Conservation (phyloP, 1,140 invertebrate genomes). For the Sycobia sp. region DNA sequence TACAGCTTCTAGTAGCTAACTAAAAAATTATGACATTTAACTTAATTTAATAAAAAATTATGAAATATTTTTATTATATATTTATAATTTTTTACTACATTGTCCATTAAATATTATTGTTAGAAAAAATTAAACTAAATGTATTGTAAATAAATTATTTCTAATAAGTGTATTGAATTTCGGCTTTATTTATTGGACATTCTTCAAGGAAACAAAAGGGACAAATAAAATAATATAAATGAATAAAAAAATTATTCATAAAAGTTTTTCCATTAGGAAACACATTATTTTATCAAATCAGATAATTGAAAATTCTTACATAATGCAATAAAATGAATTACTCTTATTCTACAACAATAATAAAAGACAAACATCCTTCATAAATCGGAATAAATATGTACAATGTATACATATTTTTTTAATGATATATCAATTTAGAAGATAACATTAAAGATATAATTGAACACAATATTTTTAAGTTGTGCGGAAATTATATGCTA, state of each 20-base stretch:
- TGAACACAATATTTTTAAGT: slow-evolving; percentile 14
- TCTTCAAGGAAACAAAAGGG: slow-evolving; percentile 15
- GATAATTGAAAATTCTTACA: slow-evolving; percentile 24
- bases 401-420: slow-evolving; percentile 24
- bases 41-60: background rate
- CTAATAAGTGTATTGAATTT: no score
- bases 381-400: slow-evolving; percentile 26
- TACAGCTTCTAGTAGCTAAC: no score
- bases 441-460: slow-evolving; percentile 17
- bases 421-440: slow-evolving; percentile 20
- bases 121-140: background rate
- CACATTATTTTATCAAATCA: slow-evolving; percentile 29
- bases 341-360: slow-evolving; percentile 24
- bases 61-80: background rate
- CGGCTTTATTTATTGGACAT: slow-evolving; percentile 17
- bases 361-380: slow-evolving; percentile 11
- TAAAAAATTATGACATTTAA: background rate
- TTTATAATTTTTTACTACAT: no score
- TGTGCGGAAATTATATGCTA: slow-evolving; percentile 10
- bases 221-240: slow-evolving; percentile 18
- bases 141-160: no score
- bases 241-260: slow-evolving; percentile 13
- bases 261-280: slow-evolving; percentile 20
- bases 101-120: slow-evolving; percentile 13
- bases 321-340: slow-evolving; percentile 16